Base-by-base conservation (phyloP, 2,888 invertebrate species). In the Cryptus viduatorius region DNA sequence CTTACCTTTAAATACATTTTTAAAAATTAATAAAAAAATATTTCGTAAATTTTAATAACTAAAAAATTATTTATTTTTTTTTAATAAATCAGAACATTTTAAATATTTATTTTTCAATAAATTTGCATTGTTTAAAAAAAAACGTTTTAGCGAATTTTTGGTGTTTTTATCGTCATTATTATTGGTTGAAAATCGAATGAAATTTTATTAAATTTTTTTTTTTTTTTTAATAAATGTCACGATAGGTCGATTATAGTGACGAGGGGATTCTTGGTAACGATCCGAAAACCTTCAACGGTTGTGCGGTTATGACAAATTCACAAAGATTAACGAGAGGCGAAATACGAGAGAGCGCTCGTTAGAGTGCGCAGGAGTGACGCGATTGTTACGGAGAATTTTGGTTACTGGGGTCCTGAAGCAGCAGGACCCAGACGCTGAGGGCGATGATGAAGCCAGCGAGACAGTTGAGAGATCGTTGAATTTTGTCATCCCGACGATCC, bases 371-470 rank as follows among this genome's bases (percentile, higher is more conserved):
- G 42, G 61, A 75, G 75, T 67, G 80, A 81, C 75, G 80, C 68
- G 75, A 68, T 77, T 77, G 67, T 81, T 81, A 81, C 80, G 48
- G 68, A 69, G 80, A 81, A 81, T 75, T 81, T 69, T 31, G 46
- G 72, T 10, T 59, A 56, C 14, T 19, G 56, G 31, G 42, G 71
- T 71, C 53, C 71, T 71, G 56, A 12, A 0, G 59, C 44, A 10
- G 42, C 53, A 37, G 53, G 69, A 24, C 53, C 53, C 37, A 37
- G 1, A 8, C 53, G 53, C 3, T 3, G 53, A 24, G 12, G 71
- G 19, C 2, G 53, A 7, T 16, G 16, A 56, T 19, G 56, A 72
- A 19, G 14, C 19, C 19, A 4, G 42, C 56, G 42, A 56, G 71
- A 71, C 71, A 24, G 56, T 59, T 8, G 56, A 24, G 56, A 72